Base-by-base conservation (phyloP, 53 echinoderm and acorn worm species). In the Holothuria leucospilota region DNA sequence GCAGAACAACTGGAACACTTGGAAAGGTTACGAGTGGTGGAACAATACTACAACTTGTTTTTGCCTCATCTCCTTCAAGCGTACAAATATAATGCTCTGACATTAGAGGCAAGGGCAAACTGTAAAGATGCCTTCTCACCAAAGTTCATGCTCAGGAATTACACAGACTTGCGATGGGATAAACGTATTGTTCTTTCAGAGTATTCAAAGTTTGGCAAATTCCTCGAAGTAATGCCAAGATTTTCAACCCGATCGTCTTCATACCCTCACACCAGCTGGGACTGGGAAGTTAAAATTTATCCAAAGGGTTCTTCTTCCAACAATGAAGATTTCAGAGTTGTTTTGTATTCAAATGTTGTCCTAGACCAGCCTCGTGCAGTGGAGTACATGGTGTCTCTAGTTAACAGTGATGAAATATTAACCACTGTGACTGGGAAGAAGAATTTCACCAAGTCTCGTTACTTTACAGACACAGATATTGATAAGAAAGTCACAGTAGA, bases 251-350 rank as follows among this genome's bases (percentile, higher is more conserved):
- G 95, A 49, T 96, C 97, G 2, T 96, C 97, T 14, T 89, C 94
- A 20, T 96, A 94, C 77, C 97, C 97, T 13, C 90, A 92, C 88
- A 94, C 97, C 20, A 96, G 97, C 82, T 96, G 97, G 97, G 97
- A 96, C 71, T 96, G 97, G 97, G 97, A 96, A 81, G 81, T 96
- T 27, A 96, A 96, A 84, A 96, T 96, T 53, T 94, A 96, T 81
- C 97, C 97, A 62, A 96, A 96, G 88, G 97, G 97, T 20, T 93
- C 94, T 9, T 95, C 97, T 6, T 93, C 94, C 11, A 96, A 90
- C 82, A 96, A 93, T 66, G 97, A 96, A 52, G 95, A 96, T 59
- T 96, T 96, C 87, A 89, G 97, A 63, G 95, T 93, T 65, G 93
- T 96, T 30, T 88, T 96, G 23, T 96, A 96, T 83, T 96, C 97